Evolutionary conservation across 53 echinoderm and acorn worm genomes (phyloP), one percentile per base, ranked within the genome.

Genomic region (Paracentrotus lividus): DNA sequence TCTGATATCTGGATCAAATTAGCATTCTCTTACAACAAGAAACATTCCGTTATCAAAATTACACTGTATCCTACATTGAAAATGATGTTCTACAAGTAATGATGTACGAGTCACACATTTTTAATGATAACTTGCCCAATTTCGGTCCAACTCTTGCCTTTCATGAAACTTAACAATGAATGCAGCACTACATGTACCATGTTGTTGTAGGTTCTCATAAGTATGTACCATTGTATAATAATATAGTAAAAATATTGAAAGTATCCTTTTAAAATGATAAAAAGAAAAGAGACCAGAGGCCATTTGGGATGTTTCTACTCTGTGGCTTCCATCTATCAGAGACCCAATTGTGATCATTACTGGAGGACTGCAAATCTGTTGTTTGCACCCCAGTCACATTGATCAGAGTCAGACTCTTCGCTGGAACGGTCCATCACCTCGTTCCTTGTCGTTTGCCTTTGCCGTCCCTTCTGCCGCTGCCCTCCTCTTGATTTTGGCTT

Each of bases 291-390:
- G 27, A 31, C 31, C 6, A 29, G 13, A n/a, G n/a, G n/a, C n/a
- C 27, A 64, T 31, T 27, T 64, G 10, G 27, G n/a, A 18, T 18
- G 57, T 57, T 20, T 0, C 64, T 64, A n/a, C n/a, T 5, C 64
- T 9, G 27, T 29, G 8, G 31, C 29, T 64, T 64, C 31, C 31
- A 64, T 27, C 64, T 64, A 29, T 64, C 64, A 31, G 1, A 64
- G 31, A 64, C 27, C 36, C 38, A 16, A 20, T 31, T 14, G n/a
- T n/a, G n/a, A 66, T 38, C 21, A 21, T 72, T 78, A 78, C 18
- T 81, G 81, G 23, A 89, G 65, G 24, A 65, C 24, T 65, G 89
- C 89, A 89, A 89, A 89, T 33, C 26, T 89, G 26, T 89, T 89
- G 42, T 58, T 89, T 43, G 60, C 47, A 14, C 36, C 27, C 89